Evolutionary conservation across 1,140 invertebrate genomes (phyloP), one percentile per base, ranked within the genome.

Genomic region (Drosophila arizonae): DNA sequence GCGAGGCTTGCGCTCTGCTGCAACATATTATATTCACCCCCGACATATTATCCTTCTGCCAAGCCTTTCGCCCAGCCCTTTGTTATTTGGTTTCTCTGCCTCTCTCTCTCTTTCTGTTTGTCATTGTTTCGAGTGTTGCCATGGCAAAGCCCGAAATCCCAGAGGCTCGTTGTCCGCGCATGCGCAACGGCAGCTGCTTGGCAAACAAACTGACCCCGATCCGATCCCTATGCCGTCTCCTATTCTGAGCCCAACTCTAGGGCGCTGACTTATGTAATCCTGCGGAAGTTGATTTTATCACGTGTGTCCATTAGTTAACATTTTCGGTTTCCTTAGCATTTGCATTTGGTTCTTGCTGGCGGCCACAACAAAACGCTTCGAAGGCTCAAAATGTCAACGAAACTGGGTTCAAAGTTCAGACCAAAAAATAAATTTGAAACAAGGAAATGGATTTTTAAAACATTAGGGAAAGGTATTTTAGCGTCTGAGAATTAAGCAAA

Each of bases 251-350:
- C 5, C 17, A 9, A 15, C 17, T 46, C 11, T 17, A 58, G 70
- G 70, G 72, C 81, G 65, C 67, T 73, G 71, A 68, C 68, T 63
- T 54, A 26, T 81, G 76, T 87, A 87, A 87, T 87, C 82, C 82
- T 87, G 82, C 82, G 82, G 82, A 87, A 87, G 82, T 87, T 82
- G 84, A 79, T 72, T 76, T 70, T 82, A 87, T 82, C 82, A 87
- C 79, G 82, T 72, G 79, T 74, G 58, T 76, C 84, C 76, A 85
- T 85, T 81, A 77, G 81, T 75, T 80, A 65, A 73, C 70, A 73
- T 79, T 77, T 79, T 77, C 5, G 43, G 54, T 76, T 58, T 28
- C 63, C 46, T 58, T 46, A 46, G 17, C 50, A 58, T 67, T 72
- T 72, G 39, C 63, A 67, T 62, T 62, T 36, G 21, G 11, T n/a